Percentiles rank a stretch among this genome's conserved stretches.
Conservation (phyloP, 2,888 invertebrate genomes). For the Diloba caeruleocephala region DNA sequence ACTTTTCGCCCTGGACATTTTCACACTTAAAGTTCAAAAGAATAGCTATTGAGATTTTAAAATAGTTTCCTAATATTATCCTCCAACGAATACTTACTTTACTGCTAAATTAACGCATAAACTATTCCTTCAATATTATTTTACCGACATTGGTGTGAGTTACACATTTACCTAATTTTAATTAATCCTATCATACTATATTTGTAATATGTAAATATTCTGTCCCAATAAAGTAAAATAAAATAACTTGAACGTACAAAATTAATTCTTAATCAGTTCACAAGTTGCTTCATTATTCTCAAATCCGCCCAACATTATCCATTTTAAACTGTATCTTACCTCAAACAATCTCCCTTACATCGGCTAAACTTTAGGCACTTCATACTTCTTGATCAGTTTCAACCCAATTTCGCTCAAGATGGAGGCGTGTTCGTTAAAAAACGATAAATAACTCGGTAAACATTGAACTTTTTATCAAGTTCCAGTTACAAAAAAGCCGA, state of each 20-base stretch:
- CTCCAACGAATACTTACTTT: background rate
- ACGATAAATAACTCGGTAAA: constrained; percentile 67
- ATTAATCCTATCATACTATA: too few relatives aligned
- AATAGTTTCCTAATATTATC: too few relatives aligned
- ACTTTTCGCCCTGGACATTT: background rate
- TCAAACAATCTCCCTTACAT: constrained; percentile 34
- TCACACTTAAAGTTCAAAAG: background rate
- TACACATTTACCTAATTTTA: too few relatives aligned
- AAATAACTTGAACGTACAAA: too few relatives aligned
- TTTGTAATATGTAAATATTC: too few relatives aligned
- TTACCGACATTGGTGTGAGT: too few relatives aligned
- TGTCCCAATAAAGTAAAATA: too few relatives aligned
- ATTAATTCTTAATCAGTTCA: constrained; percentile 16
- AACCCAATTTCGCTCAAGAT: constrained; percentile 43
- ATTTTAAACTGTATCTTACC: constrained; percentile 39
- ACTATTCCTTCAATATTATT: too few relatives aligned
- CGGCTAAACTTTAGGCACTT: constrained; percentile 32
- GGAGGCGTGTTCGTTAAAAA: constrained; percentile 61
- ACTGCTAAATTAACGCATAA: too few relatives aligned
- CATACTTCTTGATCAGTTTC: constrained; percentile 51
- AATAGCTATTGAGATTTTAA: background rate
- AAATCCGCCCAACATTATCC: constrained; percentile 35
- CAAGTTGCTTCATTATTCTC: constrained; percentile 35
- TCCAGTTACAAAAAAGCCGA: constrained; percentile 56
- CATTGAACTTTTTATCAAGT: constrained; percentile 61